phyloP scores from a whole-genome alignment of 2,888 invertebrate species.

The Thereva unica region DNA sequence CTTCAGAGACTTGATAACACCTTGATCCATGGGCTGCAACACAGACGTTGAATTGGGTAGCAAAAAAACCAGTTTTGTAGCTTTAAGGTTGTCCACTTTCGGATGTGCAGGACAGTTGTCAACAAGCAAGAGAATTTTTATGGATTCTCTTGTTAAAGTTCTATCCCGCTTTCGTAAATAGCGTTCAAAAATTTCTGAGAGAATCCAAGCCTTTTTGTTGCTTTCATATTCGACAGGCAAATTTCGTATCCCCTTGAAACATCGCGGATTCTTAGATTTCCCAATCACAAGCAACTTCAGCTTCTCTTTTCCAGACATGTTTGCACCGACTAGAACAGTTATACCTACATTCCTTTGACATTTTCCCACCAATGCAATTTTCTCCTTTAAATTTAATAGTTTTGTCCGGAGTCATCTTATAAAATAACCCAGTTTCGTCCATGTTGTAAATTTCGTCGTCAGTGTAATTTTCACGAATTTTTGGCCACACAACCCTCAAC shows the following conservation, averaged over 20 bases:
- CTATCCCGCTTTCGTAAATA: conserved; percentile 35
- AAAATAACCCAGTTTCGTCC: conserved; percentile 28
- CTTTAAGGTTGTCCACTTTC: conserved; percentile 41
- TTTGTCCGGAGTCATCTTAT: conserved; percentile 10
- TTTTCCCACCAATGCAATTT: conserved; percentile 43
- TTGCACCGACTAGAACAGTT: conserved; percentile 45
- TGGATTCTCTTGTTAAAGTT: conserved; percentile 42
- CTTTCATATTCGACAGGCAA: conserved; percentile 1
- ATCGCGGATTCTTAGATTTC: conserved; percentile 44
- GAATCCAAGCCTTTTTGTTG: conserved; percentile 26
- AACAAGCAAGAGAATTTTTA: conserved; percentile 44
- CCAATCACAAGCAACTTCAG: conserved; percentile 45
- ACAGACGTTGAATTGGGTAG: conserved; percentile 45
- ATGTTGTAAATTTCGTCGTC: conserved; percentile 19
- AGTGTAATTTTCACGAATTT: conserved; percentile 3
- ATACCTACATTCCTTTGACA: conserved; percentile 44
- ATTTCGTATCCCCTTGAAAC: conserved; percentile 40
- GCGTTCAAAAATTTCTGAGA: conserved; percentile 38
- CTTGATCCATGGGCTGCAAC: conserved; percentile 42
- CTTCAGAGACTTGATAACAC: conserved; percentile 44
- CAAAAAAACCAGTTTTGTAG: conserved; percentile 46
- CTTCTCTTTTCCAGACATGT: conserved; percentile 45
- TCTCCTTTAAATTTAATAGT: conserved; percentile 35
- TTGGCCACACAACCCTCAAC: too few relatives aligned
- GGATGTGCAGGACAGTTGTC: conserved; percentile 44